Base-by-base conservation (phyloP, 2,888 invertebrate genomes). In the Candidula unifasciata region DNA sequence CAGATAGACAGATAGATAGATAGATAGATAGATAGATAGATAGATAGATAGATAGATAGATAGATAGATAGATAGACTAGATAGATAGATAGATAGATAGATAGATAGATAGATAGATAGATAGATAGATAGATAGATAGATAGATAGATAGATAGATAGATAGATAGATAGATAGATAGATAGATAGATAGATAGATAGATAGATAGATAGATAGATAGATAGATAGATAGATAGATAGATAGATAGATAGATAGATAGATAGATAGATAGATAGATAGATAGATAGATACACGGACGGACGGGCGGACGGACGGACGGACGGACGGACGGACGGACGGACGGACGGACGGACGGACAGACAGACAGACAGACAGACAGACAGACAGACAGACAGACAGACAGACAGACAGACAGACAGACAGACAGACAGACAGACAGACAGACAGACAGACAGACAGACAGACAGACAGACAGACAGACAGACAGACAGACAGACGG, bases 361-460 rank as follows among this genome's bases (percentile, higher is more conserved):
- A 44, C 10, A 44, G 44, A 44, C 44, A 44, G 10, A 44, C 44
- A 44, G 64, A 64, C 64, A 64, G 64, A 64, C 64, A 64, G 27
- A 64, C 27, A 27, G 6, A 57, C 21, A 57, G 60, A 57, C 21
- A 64, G 64, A 64, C 27, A 64, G n/a, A 64, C 27, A 64, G 64
- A n/a, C 64, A 64, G 64, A 64, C 64, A 64, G 64, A 64, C 64
- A 27, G 64, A 64, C 64, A 24, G 24, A 27, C 24, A 64, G 64
- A n/a, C 64, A 24, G 64, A 27, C 64, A 27, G 64, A 64, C 24
- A 64, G 64, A 64, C 27, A 64, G 64, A 64, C 64, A 64, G 64
- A 64, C 64, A 64, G 64, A 64, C 64, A 64, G 64, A 64, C 64
- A 64, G 64, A 64, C 64, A 64, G 64, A 64, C 64, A 64, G 64